Conservation (phyloP, 1,140 invertebrate species). For the Drosophila prosaltans region DNA sequence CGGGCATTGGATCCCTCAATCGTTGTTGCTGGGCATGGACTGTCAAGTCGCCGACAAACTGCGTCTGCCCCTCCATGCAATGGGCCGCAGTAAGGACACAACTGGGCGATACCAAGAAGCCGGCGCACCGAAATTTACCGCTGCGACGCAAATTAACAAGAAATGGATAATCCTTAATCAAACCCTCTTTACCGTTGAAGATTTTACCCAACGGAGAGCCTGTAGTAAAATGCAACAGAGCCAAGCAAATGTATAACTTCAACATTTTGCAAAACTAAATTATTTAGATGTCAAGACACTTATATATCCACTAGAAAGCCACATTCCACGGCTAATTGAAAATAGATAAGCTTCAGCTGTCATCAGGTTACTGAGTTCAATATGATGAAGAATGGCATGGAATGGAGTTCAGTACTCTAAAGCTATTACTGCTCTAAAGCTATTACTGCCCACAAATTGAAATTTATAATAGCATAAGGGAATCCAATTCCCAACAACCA, state of each 20-base stretch:
- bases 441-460: background rate
- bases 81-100: conserved; percentile 75
- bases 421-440: too few species aligned
- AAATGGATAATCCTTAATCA: conserved; percentile 43
- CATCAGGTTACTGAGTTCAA: background rate
- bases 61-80: conserved; percentile 40
- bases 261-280: conserved; percentile 22
- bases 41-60: conserved; percentile 21
- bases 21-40: conserved; percentile 59
- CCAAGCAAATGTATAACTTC: conserved; percentile 2
- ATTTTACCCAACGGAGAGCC: conserved; percentile 34
- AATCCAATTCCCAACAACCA: too few species aligned
- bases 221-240: background rate
- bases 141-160: conserved; percentile 56
- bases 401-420: too few species aligned
- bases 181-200: conserved; percentile 27
- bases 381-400: background rate
- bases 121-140: conserved; percentile 51
- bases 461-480: background rate
- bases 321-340: conserved; percentile 62
- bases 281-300: background rate
- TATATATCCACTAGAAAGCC: background rate
- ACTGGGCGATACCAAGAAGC: conserved; percentile 55
- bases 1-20: conserved; percentile 9
- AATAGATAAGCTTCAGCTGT: conserved; percentile 39